A percentile compares a stretch with the other conserved stretches of the same genome.
phyloP scores from a whole-genome alignment of 1,140 invertebrate genomes.

The Calycopis cecrops region DNA sequence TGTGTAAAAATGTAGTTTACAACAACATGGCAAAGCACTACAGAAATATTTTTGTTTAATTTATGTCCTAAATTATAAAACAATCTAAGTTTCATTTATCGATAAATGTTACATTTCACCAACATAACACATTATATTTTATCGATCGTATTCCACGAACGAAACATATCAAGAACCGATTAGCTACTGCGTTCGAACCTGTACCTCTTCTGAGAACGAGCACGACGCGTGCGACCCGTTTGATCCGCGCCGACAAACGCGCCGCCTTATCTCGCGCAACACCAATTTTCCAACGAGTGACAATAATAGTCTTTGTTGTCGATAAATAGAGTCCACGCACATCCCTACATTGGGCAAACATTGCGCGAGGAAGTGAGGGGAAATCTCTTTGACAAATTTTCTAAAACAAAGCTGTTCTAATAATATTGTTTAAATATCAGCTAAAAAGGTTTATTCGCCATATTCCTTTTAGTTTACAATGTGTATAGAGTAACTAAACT shows the following conservation, averaged over 20 bases:
- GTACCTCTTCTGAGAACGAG: conserved; percentile 52
- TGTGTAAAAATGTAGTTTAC: too few species aligned
- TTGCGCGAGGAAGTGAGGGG: conserved; percentile 22
- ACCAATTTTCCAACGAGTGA: conserved; percentile 62
- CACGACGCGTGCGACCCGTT: conserved; percentile 49
- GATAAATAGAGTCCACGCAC: conserved; percentile 52
- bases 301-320: conserved; percentile 65
- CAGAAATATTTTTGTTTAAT: too few species aligned
- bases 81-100: too few species aligned
- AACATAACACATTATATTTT: not conserved
- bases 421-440: too few species aligned
- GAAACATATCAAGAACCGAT: conserved; percentile 49
- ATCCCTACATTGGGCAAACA: conserved; percentile 37
- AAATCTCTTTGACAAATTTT: not conserved
- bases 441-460: too few species aligned
- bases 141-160: conserved; percentile 37
- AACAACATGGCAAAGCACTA: too few species aligned
- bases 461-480: too few species aligned
- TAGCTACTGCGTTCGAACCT: conserved; percentile 46
- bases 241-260: conserved; percentile 58
- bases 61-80: too few species aligned
- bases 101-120: too few species aligned
- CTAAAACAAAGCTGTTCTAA: too few species aligned
- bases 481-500: too few species aligned
- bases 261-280: conserved; percentile 60